A percentile compares a stretch with the other conserved stretches of the same genome.
Conservation (phyloP, 1,140 invertebrate genomes). For the Platyscapa corneri region DNA sequence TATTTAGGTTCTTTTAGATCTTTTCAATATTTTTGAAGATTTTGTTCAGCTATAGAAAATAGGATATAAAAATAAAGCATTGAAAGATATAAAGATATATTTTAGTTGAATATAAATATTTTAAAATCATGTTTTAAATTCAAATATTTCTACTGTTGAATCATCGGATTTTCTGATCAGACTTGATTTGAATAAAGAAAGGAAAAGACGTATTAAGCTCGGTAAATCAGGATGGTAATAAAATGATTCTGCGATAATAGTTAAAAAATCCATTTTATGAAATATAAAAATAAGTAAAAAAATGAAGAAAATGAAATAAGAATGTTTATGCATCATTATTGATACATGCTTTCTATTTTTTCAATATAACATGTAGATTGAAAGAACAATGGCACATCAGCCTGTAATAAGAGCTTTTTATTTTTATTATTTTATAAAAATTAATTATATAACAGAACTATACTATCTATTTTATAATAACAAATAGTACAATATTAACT, state of each 20-base stretch:
- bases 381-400: background rate
- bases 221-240: conserved; percentile 15
- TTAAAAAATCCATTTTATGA: conserved; percentile 16
- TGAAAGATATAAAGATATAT: background rate
- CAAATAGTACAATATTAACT: too few species aligned
- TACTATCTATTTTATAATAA: too few species aligned
- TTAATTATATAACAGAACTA: too few species aligned
- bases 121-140: background rate
- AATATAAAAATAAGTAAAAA: background rate
- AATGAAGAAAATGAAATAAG: background rate
- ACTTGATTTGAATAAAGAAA: conserved; percentile 1
- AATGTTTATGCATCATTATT: background rate
- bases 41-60: background rate
- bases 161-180: conserved; percentile 11
- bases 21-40: conserved; percentile 2
- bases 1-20: background rate
- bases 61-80: background rate
- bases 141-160: background rate
- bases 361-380: background rate
- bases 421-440: too few species aligned
- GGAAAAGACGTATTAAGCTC: background rate
- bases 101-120: background rate
- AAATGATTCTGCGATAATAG: conserved; percentile 5
- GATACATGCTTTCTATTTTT: background rate
- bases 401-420: background rate